Evolutionary conservation across 2,797 vertebrate genomes (phyloP).

Genomic region (Chiloscyllium punctatum): DNA sequence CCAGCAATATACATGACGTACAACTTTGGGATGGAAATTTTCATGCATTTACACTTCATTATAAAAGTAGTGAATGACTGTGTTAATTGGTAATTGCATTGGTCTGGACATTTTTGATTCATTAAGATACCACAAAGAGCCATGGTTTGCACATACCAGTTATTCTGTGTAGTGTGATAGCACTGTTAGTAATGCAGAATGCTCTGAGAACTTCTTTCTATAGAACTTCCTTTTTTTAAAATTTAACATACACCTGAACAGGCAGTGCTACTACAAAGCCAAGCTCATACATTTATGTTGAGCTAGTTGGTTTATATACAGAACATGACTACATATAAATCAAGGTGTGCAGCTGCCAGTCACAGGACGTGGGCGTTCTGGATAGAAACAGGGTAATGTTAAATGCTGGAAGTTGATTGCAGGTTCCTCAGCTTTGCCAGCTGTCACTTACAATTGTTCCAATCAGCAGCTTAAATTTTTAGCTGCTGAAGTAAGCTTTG

Average conservation of each 20-base stretch:
- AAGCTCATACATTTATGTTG: not conserved
- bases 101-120: not conserved
- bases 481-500: slow-evolving; percentile 73
- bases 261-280: not conserved
- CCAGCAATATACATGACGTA: not conserved
- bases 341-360: not conserved
- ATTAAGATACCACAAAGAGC: not conserved
- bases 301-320: not conserved
- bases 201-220: too few species aligned
- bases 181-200: not conserved
- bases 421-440: not conserved
- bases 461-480: slow-evolving; percentile 57
- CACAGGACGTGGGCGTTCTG: too few species aligned
- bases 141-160: not conserved
- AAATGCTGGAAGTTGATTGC: not conserved
- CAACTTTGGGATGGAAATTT: not conserved
- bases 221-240: not conserved
- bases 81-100: not conserved
- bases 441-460: not conserved
- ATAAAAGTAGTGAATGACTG: not conserved
- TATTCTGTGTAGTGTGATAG: not conserved
- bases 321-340: not conserved
- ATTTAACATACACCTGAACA: not conserved
- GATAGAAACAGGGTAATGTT: not conserved
- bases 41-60: not conserved